Base-by-base conservation (phyloP, 2,888 invertebrate genomes). In the Drosophila subquinaria region DNA sequence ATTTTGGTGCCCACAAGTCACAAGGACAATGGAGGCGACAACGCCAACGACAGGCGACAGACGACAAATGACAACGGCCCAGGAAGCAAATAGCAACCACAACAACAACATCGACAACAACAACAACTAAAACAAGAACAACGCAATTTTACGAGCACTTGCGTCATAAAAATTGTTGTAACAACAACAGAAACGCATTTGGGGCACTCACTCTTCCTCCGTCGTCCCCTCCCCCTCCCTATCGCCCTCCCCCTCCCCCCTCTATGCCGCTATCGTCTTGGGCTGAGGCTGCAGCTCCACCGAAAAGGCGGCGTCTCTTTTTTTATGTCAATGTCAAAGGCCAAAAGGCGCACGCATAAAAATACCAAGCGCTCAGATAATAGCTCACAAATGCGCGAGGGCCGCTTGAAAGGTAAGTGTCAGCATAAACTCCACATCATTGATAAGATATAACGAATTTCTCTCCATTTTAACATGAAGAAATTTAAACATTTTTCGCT, bases 151-250 rank as follows among this genome's bases (percentile, higher is more conserved):
- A 84, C 78, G 88, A 85, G 76, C 82, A 79, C 77, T 82, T 75
- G 71, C 75, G 53, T 85, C 88, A 85, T 84, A 84, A 84, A 84
- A 84, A 71, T 75, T 73, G 79, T 59, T 82, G 82, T 87, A 64
- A 71, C 84, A 82, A 84, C 87, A 83, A 87, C 84, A 79, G 66
- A 82, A 84, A 88, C 85, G 88, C 83, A 84, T 88, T 85, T 87
- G 79, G 66, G 62, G 64, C 71, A 69, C 45, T 30, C 63, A 17
- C n/a, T 17, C n/a, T 2, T 15, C 33, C 30, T 27, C 42, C 56
- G 4, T 38, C 17, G 5, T 27, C 10, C 42, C 8, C 50, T 4
- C 33, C 23, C 20, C 40, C 10, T 40, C 43, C 51, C 15, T 20
- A 27, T 13, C 3, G 20, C 30, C 15, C 38, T n/a, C 13, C 6